These are phyloP conservation scores for Sminthurides aquaticus DNA, from an alignment of 2,888 invertebrate species.

Conservation along the genomic window DNA sequence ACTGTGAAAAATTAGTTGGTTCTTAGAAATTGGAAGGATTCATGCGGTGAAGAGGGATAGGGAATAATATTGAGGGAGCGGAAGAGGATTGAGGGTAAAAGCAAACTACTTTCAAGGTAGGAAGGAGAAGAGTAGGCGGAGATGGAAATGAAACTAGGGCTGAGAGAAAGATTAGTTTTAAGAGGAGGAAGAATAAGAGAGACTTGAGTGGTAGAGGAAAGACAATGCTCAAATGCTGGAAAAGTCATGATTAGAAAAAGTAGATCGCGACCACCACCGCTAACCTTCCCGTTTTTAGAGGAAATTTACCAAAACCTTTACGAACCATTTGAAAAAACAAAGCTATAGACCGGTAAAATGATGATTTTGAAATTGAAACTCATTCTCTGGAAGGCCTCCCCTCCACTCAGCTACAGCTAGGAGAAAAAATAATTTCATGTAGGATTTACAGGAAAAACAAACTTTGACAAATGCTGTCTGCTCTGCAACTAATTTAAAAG, in stretches of 20 bases:
- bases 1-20: constrained; percentile 27
- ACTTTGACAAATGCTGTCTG: too few species aligned
- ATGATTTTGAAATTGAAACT: not conserved
- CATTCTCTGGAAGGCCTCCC: not conserved
- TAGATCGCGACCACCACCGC: not conserved
- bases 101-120: not conserved
- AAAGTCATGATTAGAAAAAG: not conserved
- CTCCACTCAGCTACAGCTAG: too few species aligned
- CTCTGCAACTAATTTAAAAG: too few species aligned
- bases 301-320: not conserved
- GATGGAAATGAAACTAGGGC: not conserved
- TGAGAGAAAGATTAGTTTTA: too few species aligned
- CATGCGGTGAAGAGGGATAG: not conserved
- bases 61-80: not conserved
- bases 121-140: not conserved
- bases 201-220: too few species aligned
- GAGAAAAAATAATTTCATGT: too few species aligned
- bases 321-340: not conserved
- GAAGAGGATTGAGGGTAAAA: not conserved
- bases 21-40: constrained; percentile 10
- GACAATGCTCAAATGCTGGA: too few species aligned
- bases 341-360: not conserved
- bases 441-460: too few species aligned
- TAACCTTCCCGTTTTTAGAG: too few species aligned
- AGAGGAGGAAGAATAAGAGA: too few species aligned